Percentiles rank a stretch among this genome's conserved stretches.
phyloP scores from a whole-genome alignment of 2,797 vertebrate species.

The Columba guinea region DNA sequence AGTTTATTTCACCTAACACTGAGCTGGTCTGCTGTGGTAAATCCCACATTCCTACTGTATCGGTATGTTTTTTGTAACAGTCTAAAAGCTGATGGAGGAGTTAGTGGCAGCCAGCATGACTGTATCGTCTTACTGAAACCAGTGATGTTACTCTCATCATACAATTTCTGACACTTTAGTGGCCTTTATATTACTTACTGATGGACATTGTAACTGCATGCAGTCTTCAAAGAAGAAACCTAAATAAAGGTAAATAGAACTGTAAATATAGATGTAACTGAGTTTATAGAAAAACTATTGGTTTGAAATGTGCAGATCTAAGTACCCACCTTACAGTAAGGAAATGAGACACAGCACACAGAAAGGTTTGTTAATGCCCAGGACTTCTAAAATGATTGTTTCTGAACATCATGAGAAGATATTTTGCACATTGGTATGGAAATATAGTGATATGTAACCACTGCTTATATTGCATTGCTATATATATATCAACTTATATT shows the following conservation, averaged over 20 bases:
- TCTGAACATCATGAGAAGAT: neutral
- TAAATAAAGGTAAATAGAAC: neutral
- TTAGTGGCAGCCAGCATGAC: neutral
- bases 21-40: neutral
- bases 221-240: neutral
- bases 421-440: neutral
- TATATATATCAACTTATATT: neutral
- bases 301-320: neutral
- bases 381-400: neutral
- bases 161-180: neutral
- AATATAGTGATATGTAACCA: neutral
- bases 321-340: neutral
- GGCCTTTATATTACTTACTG: neutral
- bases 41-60: neutral
- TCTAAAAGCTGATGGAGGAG: neutral
- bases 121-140: neutral
- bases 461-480: neutral
- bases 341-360: neutral
- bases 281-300: neutral
- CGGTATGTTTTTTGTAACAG: neutral
- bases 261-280: neutral
- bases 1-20: neutral
- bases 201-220: neutral
- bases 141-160: neutral
- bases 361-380: neutral